Percentiles rank a stretch among this genome's conserved stretches.
These are phyloP conservation scores for Leucophenga maculata DNA, from an alignment of 2,888 invertebrate species.

Conservation along the genomic window DNA sequence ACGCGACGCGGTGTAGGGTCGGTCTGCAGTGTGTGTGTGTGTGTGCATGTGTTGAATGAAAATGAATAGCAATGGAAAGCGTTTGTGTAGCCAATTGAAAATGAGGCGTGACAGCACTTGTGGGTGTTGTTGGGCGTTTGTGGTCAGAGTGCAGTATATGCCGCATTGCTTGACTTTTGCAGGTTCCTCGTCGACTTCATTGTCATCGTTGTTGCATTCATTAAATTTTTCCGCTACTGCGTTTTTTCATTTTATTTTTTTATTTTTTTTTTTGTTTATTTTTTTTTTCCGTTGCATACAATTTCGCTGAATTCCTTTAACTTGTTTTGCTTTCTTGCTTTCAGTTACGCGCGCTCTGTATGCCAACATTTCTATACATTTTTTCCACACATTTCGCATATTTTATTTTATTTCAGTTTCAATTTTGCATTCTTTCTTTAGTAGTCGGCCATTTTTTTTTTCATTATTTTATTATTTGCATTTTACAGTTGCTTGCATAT, in stretches of 20 bases:
- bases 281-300: constrained; percentile 20
- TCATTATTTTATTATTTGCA: constrained; percentile 36
- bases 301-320: constrained; percentile 26
- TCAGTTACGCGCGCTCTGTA: neutral
- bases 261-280: constrained; percentile 3
- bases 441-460: neutral
- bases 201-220: neutral
- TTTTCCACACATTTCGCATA: neutral
- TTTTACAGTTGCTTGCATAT: constrained; percentile 42
- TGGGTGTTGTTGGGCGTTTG: neutral
- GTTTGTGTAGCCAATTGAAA: too few relatives aligned
- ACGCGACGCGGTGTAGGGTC: too few relatives aligned
- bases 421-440: neutral
- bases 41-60: too few relatives aligned
- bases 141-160: neutral
- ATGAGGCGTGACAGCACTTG: neutral
- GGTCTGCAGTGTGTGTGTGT: too few relatives aligned
- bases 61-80: too few relatives aligned
- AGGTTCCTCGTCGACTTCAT: too few relatives aligned
- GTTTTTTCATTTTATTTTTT: neutral
- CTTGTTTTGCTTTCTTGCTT: neutral
- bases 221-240: constrained; percentile 2
- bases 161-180: neutral
- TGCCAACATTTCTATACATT: neutral
- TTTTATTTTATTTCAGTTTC: constrained; percentile 5